Conservation (phyloP, 2,888 invertebrate species). For the Cheilosia scutellata region DNA sequence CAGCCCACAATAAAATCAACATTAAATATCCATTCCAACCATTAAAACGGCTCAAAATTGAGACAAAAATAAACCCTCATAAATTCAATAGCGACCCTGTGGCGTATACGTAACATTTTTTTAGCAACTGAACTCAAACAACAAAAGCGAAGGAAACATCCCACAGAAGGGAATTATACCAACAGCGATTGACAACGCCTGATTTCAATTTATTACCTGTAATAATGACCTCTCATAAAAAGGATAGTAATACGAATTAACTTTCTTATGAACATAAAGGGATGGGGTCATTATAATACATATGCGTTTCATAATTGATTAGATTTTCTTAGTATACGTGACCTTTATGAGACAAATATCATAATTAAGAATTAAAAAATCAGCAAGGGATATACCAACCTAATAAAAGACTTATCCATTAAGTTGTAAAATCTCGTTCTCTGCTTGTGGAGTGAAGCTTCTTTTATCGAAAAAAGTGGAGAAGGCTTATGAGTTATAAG, state of each 20-base stretch:
- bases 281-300: background rate
- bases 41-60: conserved; percentile 48
- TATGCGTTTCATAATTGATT: conserved; percentile 31
- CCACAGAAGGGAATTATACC: conserved; percentile 21
- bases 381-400: conserved; percentile 57
- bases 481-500: conserved; percentile 11
- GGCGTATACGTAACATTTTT: conserved; percentile 65
- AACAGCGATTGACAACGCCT: conserved; percentile 59
- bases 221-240: conserved; percentile 56
- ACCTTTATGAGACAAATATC: conserved; percentile 40
- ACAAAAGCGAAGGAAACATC: conserved; percentile 27
- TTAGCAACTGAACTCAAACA: conserved; percentile 21
- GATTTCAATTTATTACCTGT: conserved; percentile 70
- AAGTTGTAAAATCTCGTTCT: conserved; percentile 60
- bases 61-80: conserved; percentile 54
- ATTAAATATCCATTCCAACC: conserved; percentile 43
- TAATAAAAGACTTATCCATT: conserved; percentile 66
- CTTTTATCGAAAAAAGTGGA: conserved; percentile 17
- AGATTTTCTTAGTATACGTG: conserved; percentile 8
- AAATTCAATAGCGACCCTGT: conserved; percentile 28
- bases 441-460: conserved; percentile 27
- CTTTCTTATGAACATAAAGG: conserved; percentile 15
- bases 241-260: conserved; percentile 62
- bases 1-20: conserved; percentile 58
- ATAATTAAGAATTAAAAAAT: conserved; percentile 33